phyloP scores from a whole-genome alignment of 2,113 vertebrate genomes.

The Sinosuthora webbiana region DNA sequence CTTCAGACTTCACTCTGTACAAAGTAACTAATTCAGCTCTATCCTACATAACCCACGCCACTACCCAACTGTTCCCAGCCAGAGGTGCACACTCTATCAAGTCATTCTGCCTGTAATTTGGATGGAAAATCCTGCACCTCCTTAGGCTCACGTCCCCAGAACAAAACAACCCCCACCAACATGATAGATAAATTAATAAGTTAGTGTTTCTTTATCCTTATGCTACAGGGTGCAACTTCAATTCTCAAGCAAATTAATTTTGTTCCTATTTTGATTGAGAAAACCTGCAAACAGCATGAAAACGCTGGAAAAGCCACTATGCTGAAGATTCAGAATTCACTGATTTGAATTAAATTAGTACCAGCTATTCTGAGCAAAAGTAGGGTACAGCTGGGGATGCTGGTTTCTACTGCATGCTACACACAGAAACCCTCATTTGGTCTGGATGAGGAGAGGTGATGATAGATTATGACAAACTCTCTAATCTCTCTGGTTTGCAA shows the following conservation, averaged over 20 bases:
- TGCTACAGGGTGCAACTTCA: not conserved
- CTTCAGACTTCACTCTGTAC: not conserved
- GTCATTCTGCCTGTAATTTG: not conserved
- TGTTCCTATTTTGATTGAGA: not conserved
- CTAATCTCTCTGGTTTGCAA: not conserved
- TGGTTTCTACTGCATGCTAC: not conserved
- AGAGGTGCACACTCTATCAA: not conserved
- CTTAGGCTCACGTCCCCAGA: not conserved
- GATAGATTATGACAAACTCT: not conserved
- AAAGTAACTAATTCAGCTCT: not conserved
- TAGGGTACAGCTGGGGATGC: not conserved
- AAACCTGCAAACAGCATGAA: not conserved
- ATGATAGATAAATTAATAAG: not conserved
- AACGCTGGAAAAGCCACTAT: not conserved
- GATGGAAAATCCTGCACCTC: not conserved
- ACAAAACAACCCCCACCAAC: not conserved
- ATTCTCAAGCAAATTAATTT: not conserved
- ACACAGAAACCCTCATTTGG: not conserved
- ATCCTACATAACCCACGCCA: not conserved
- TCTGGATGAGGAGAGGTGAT: not conserved
- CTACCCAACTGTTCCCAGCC: not conserved
- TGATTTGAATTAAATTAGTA: not conserved
- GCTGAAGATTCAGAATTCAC: not conserved
- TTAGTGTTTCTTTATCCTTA: not conserved
- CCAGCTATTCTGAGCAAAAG: not conserved